Evolutionary conservation across 2,888 invertebrate species (phyloP).

Genomic region (Kuschelorhynchus macadamiae): DNA sequence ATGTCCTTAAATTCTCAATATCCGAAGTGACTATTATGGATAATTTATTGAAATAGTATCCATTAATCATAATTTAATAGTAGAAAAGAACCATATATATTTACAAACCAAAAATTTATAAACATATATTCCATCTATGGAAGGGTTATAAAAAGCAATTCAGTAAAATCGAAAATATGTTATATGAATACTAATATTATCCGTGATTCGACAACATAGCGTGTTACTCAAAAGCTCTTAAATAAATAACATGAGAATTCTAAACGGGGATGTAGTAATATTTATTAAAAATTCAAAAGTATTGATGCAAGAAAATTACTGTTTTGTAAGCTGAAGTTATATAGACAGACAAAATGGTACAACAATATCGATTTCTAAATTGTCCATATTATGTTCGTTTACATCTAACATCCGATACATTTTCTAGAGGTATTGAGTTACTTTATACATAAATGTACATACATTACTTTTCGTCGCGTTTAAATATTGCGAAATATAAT

Average conservation of each 20-base stretch:
- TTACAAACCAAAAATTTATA: too few relatives aligned
- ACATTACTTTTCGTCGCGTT: neutral
- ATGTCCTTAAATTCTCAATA: too few relatives aligned
- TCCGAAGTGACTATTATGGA: too few relatives aligned
- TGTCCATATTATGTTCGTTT: neutral
- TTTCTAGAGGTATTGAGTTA: neutral
- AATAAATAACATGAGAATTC: slow-evolving; percentile 4
- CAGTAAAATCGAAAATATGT: too few relatives aligned
- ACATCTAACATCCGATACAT: neutral
- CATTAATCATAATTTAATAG: too few relatives aligned
- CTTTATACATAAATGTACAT: neutral
- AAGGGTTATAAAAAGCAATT: too few relatives aligned
- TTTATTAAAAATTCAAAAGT: slow-evolving; percentile 12
- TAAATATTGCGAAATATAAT: too few relatives aligned
- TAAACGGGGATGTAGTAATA: neutral
- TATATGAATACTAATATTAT: too few relatives aligned
- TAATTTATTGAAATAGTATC: too few relatives aligned
- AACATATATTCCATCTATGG: too few relatives aligned
- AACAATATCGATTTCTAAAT: neutral
- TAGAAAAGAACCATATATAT: too few relatives aligned
- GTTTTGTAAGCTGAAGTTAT: neutral
- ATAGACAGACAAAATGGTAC: slow-evolving; percentile 4
- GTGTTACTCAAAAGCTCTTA: neutral
- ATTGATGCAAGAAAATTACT: slow-evolving; percentile 5
- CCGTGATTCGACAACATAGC: neutral